A percentile compares a stretch with the other conserved stretches of the same genome.
These are phyloP conservation scores for Chloroclysta siterata DNA, from an alignment of 2,888 invertebrate genomes.

Conservation along the genomic window DNA sequence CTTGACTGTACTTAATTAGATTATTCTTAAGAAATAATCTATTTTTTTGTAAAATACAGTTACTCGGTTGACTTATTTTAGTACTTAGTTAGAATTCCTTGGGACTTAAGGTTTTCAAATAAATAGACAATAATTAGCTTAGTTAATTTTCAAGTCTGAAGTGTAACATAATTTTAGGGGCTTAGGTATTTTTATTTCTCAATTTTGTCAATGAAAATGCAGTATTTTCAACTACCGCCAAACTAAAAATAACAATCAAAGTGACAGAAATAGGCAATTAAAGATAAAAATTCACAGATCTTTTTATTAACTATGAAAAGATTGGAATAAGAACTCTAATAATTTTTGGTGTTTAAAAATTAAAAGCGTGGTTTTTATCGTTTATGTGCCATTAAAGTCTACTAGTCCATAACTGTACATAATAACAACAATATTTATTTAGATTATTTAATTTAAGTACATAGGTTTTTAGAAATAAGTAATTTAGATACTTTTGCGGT, in stretches of 20 bases:
- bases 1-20: background rate
- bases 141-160: constrained; percentile 28
- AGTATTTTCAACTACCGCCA: no score
- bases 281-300: no score
- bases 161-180: constrained; percentile 2
- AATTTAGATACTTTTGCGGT: background rate
- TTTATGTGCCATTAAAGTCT: constrained; percentile 1
- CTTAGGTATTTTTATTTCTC: background rate
- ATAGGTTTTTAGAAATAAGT: background rate
- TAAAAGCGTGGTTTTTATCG: background rate
- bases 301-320: no score
- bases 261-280: no score
- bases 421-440: background rate
- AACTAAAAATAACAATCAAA: no score
- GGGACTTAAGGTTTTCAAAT: constrained; percentile 11
- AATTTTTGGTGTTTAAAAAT: constrained; percentile 4
- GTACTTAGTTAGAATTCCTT: background rate
- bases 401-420: constrained; percentile 5
- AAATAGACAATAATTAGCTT: constrained; percentile 43
- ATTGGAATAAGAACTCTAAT: background rate
- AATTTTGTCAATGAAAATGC: background rate
- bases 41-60: background rate
- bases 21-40: background rate
- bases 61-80: constrained; percentile 3
- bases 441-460: background rate